These are phyloP conservation scores for Cliona cf. orientalis DNA, from an alignment of 37 sponge, comb jelly and placozoan species.

Conservation along the genomic window DNA sequence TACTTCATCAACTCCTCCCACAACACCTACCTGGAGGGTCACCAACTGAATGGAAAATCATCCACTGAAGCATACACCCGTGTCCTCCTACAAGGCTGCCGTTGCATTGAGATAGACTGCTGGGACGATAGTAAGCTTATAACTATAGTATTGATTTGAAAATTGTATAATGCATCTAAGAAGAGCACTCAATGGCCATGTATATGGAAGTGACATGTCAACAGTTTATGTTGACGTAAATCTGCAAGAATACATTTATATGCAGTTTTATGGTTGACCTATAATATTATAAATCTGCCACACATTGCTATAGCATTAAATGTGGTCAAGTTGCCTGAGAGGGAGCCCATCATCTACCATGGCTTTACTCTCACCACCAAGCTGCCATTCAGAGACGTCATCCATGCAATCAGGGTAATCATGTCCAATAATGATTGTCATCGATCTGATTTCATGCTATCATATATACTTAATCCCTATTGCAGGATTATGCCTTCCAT, in stretches of 20 bases:
- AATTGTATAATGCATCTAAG: background rate
- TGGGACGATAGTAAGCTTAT: constrained; percentile 61
- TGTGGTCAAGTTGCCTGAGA: constrained; percentile 30
- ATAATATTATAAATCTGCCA: too few species aligned
- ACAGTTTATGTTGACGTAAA: too few species aligned
- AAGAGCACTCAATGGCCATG: too few species aligned
- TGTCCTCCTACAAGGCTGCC: constrained; percentile 78
- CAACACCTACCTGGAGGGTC: constrained; percentile 91
- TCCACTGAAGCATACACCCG: constrained; percentile 85
- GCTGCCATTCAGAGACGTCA: constrained; percentile 80
- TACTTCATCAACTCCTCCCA: constrained; percentile 96
- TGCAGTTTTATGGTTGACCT: too few species aligned
- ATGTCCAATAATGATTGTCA: too few species aligned
- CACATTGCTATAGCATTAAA: background rate
- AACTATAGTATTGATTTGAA: background rate
- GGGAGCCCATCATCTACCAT: constrained; percentile 82
- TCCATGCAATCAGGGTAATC: constrained; percentile 76
- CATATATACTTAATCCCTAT: too few species aligned
- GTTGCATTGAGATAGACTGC: constrained; percentile 90
- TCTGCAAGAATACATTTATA: too few species aligned
- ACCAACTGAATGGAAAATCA: constrained; percentile 83
- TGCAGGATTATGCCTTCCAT: constrained; percentile 79
- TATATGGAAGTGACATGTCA: too few species aligned
- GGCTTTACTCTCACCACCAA: constrained; percentile 88
- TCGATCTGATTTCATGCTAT: too few species aligned